Base-by-base conservation (phyloP, 2,113 vertebrate species). In the Aspiorhynchus laticeps region DNA sequence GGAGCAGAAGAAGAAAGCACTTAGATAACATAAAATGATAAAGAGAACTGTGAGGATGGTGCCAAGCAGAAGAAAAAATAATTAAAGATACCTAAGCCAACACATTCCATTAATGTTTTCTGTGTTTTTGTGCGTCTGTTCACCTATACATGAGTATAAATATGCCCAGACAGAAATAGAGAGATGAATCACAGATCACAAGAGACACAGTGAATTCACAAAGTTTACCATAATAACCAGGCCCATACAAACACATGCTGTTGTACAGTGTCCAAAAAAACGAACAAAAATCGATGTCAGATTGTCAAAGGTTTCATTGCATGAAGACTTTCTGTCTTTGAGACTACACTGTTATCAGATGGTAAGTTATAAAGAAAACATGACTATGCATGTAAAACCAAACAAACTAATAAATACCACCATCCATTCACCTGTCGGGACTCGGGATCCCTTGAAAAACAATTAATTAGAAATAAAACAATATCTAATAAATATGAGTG, bases 241-340 rank as follows among this genome's bases (percentile, higher is more conserved):
- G 91, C 90, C 90, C 89, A 76, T 86, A 89, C 92, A 92, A 94
- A 93, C 90, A 94, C 95, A 95, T 95, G 94, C 95, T 94, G 93
- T 93, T 92, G 91, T 93, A 89, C 85, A 87, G 89, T 86, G 87
- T 86, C 75, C 85, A 74, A 84, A 88, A 65, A 75, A 26, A 80
- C 67, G 85, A 36, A 81, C 63, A 80, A 79, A 53, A 77, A 33
- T 41, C 85, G 90, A 93, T 88, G 87, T 86, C 71, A 88, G 83
- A 91, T 90, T 74, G 92, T 92, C 91, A 91, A 77, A 92, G 88
- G 90, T 89, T 87, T 89, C 46, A 81, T 69, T 80, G 86, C 33
- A 65, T 87, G 74, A 88, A 80, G 51, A 87, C 84, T 86, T 48
- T 3, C 43, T 5, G 36, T 78, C 73, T 79, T 86, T 59, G 19